phyloP scores from a whole-genome alignment of 1,140 invertebrate genomes.

The Drosophila obscura region DNA sequence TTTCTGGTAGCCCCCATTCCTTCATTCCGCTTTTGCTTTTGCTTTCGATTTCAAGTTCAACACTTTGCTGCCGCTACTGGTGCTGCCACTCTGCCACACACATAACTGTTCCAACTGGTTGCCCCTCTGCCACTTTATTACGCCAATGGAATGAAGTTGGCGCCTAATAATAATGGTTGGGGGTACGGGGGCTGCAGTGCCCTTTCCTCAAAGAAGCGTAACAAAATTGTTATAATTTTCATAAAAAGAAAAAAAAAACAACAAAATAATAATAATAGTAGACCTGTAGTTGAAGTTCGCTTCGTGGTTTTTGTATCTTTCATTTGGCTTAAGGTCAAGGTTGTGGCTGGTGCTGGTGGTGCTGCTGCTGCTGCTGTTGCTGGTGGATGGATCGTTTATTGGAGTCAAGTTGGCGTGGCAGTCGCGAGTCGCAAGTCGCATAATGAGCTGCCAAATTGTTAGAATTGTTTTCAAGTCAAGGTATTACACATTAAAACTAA shows the following conservation, averaged over 20 bases:
- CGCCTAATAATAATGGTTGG: conserved; percentile 32
- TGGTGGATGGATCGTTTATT: conserved; percentile 60
- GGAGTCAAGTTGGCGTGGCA: conserved; percentile 62
- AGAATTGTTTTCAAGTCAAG: conserved; percentile 64
- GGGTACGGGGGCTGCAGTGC: conserved; percentile 14
- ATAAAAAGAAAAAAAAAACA: conserved; percentile 64
- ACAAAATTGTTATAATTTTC: conserved; percentile 81
- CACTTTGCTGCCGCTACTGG: conserved; percentile 41
- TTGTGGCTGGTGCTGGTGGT: conserved; percentile 22
- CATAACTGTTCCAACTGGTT: conserved; percentile 77
- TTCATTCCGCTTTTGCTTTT: conserved; percentile 51
- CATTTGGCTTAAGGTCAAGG: conserved; percentile 77
- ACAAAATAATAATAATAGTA: conserved; percentile 39
- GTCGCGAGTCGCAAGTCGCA: conserved; percentile 35
- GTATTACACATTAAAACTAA: conserved; percentile 45
- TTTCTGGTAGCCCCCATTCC: neutral
- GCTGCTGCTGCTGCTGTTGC: too few species aligned
- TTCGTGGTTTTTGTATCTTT: conserved; percentile 48
- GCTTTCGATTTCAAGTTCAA: conserved; percentile 81
- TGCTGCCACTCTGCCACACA: conserved; percentile 8
- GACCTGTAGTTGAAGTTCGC: conserved; percentile 12
- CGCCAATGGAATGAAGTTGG: conserved; percentile 49
- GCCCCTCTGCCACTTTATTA: conserved; percentile 71
- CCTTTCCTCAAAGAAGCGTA: conserved; percentile 79
- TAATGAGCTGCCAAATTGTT: conserved; percentile 81